A percentile compares a stretch with the other conserved stretches of the same genome.
These are phyloP conservation scores for Phodopus roborovskii DNA, from an alignment of 2,113 vertebrate genomes.

Conservation along the genomic window DNA sequence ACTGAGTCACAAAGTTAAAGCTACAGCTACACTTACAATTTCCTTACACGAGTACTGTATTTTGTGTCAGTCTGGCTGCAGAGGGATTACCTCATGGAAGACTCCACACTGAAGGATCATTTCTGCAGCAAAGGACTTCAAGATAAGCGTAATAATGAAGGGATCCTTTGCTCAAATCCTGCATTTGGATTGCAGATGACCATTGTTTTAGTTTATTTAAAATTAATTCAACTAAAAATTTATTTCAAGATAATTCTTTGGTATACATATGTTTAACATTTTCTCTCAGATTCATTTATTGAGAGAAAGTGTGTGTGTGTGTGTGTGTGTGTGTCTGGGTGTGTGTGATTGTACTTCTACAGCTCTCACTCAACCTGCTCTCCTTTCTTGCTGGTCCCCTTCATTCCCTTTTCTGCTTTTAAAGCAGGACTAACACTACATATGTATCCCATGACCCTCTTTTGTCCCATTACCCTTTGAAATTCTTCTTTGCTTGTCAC, in stretches of 20 bases:
- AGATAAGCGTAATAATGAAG: neutral
- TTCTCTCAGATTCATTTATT: neutral
- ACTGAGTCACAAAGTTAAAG: constrained; percentile 4
- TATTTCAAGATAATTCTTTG: neutral
- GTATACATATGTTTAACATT: neutral
- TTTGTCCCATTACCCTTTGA: neutral
- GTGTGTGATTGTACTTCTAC: neutral
- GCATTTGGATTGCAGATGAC: neutral
- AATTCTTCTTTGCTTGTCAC: neutral
- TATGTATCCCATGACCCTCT: neutral
- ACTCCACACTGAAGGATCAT: constrained; percentile 7
- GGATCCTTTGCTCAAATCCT: neutral
- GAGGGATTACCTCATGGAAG: neutral
- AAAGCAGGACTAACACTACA: neutral
- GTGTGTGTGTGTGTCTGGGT: too few species aligned
- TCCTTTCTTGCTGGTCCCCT: neutral
- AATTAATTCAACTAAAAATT: neutral
- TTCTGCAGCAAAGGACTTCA: neutral
- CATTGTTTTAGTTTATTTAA: constrained; percentile 6
- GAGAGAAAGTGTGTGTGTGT: too few species aligned
- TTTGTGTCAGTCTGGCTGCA: constrained; percentile 33
- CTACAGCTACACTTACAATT: neutral
- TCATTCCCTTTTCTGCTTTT: neutral
- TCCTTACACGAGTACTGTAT: neutral
- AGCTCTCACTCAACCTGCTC: neutral